A percentile compares a stretch with the other conserved stretches of the same genome.
phyloP scores from a whole-genome alignment of 2,888 invertebrate genomes.

The Philereme vetulata region DNA sequence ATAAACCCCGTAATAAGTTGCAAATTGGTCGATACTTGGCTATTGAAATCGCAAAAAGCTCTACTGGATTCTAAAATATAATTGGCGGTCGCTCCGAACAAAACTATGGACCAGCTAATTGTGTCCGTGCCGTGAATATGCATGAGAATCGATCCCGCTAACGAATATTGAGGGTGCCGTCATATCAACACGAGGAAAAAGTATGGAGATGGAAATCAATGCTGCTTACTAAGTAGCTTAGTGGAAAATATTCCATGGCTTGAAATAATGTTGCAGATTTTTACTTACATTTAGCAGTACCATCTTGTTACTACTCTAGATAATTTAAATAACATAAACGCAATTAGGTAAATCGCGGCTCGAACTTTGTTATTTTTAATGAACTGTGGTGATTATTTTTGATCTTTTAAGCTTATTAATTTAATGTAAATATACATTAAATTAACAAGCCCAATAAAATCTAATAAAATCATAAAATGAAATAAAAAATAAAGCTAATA shows the following conservation, averaged over 20 bases:
- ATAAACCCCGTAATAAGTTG: neutral
- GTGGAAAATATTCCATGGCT: too few species aligned
- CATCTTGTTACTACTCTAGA: too few species aligned
- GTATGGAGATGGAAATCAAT: slow-evolving; percentile 3
- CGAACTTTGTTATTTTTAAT: too few species aligned
- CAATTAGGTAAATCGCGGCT: too few species aligned
- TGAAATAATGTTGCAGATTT: neutral
- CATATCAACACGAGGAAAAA: slow-evolving; percentile 35
- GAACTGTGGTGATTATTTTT: too few species aligned
- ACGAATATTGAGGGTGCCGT: slow-evolving; percentile 40
- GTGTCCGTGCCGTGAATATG: slow-evolving; percentile 70
- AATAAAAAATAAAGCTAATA: too few species aligned
- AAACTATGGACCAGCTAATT: slow-evolving; percentile 60
- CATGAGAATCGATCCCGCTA: slow-evolving; percentile 61
- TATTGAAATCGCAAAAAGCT: slow-evolving; percentile 68
- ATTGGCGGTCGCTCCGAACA: slow-evolving; percentile 58
- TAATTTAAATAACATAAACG: too few species aligned
- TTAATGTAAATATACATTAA: too few species aligned
- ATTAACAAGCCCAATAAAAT: too few species aligned
- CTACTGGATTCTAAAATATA: slow-evolving; percentile 64
- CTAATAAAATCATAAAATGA: too few species aligned
- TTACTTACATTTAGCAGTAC: neutral
- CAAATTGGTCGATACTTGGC: slow-evolving; percentile 23
- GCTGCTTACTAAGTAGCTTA: slow-evolving; percentile 9
- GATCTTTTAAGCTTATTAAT: too few species aligned